Evolutionary conservation across 2,797 vertebrate species (phyloP).

Genomic region (Pipistrellus pygmaeus): DNA sequence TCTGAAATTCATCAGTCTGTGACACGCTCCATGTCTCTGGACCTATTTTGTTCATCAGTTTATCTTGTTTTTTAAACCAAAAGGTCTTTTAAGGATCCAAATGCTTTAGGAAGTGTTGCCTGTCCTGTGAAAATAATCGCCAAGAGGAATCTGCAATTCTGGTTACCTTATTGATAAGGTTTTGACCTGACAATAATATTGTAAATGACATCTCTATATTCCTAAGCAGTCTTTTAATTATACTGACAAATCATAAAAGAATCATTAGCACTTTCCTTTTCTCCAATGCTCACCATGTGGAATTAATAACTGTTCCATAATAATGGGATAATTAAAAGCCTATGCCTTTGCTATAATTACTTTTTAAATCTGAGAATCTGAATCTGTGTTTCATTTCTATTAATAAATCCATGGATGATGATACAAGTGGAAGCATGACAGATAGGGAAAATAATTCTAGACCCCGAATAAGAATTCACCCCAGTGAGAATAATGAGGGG

Average conservation of each 20-base stretch:
- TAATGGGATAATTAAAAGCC: background rate
- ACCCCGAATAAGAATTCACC: background rate
- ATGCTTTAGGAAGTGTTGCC: background rate
- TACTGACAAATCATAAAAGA: background rate
- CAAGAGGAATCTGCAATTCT: background rate
- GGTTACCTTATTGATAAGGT: background rate
- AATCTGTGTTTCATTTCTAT: slow-evolving; percentile 10
- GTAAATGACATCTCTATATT: background rate
- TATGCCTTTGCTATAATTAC: background rate
- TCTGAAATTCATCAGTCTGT: too few species aligned
- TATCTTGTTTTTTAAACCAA: background rate
- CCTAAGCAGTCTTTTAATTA: background rate
- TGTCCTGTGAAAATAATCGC: background rate
- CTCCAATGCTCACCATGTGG: background rate
- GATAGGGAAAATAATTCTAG: background rate
- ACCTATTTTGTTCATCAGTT: too few species aligned
- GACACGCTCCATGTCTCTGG: too few species aligned
- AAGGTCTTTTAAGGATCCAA: background rate
- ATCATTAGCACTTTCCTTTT: background rate
- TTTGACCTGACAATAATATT: background rate
- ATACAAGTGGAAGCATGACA: background rate
- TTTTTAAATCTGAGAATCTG: slow-evolving; percentile 1
- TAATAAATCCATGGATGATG: background rate
- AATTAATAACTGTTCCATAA: background rate
- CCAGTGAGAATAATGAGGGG: background rate